Evolutionary conservation across 2,797 vertebrate species (phyloP).

Genomic region (Gymnocypris eckloni): DNA sequence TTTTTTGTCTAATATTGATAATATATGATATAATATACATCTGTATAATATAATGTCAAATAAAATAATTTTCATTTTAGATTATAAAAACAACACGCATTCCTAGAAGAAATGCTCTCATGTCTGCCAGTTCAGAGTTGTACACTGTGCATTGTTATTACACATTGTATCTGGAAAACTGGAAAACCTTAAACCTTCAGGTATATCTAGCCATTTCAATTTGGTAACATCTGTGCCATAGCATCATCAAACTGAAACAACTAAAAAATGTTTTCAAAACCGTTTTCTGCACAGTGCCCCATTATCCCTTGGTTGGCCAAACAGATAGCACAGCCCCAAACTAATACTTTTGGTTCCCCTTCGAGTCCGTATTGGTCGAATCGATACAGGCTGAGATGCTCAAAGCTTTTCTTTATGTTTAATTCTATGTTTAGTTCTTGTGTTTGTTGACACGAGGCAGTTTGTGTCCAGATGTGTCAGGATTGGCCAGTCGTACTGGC

Average conservation of each 20-base stretch:
- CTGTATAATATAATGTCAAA: too few species aligned
- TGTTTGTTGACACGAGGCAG: neutral
- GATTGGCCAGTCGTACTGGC: conserved; percentile 43
- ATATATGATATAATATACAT: too few species aligned
- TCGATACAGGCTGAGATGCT: neutral
- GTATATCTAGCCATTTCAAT: neutral
- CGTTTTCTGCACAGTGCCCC: neutral
- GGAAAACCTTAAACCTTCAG: neutral
- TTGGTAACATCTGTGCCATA: neutral
- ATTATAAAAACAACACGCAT: neutral
- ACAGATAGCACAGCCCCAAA: neutral
- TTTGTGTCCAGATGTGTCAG: conserved; percentile 45
- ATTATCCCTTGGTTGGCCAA: neutral
- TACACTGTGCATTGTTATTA: too few species aligned
- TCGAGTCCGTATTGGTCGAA: neutral
- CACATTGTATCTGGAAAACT: neutral
- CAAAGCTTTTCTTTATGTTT: neutral
- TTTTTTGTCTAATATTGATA: neutral
- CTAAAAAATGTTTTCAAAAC: neutral
- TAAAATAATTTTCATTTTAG: too few species aligned
- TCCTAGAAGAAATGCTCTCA: neutral
- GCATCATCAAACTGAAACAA: neutral
- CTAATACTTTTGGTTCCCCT: neutral
- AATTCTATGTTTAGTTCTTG: neutral
- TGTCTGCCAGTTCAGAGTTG: neutral